A percentile compares a stretch with the other conserved stretches of the same genome.
Evolutionary conservation across 1,140 invertebrate species (phyloP).

Genomic region (Homarus americanus): DNA sequence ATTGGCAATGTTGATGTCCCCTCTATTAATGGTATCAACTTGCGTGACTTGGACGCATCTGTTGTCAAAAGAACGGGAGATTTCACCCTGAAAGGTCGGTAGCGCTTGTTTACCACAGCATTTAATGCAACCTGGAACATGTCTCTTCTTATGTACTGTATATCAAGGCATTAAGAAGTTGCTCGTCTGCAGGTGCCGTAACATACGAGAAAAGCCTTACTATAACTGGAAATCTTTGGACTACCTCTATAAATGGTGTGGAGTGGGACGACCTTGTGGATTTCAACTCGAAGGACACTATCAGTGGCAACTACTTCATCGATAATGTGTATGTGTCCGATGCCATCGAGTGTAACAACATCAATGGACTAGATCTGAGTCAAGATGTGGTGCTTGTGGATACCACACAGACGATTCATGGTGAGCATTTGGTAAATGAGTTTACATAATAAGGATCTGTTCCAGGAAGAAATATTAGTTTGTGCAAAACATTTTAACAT

Average conservation of each 20-base stretch:
- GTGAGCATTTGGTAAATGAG: not conserved
- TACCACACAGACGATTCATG: conserved; percentile 11
- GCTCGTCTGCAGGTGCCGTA: not conserved
- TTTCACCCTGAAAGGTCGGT: conserved; percentile 19
- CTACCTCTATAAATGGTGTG: conserved; percentile 8
- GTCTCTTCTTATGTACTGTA: not conserved
- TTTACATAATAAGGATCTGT: too few species aligned
- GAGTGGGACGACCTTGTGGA: conserved; percentile 10
- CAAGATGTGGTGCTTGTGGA: conserved; percentile 42
- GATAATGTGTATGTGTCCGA: conserved; percentile 8
- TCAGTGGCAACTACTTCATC: not conserved
- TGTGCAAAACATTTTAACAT: too few species aligned
- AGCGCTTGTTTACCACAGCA: not conserved
- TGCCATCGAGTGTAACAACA: not conserved
- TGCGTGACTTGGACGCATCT: conserved; percentile 9
- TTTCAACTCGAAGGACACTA: not conserved
- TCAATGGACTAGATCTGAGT: conserved; percentile 34
- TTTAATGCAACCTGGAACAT: not conserved
- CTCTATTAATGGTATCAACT: conserved; percentile 19
- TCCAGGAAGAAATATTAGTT: too few species aligned
- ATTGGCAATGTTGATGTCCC: conserved; percentile 29
- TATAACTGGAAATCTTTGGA: not conserved
- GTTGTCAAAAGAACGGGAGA: conserved; percentile 23
- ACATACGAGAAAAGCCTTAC: conserved; percentile 11
- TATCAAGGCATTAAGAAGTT: not conserved